These are phyloP conservation scores for Drosophila sechellia DNA, from an alignment of 1,140 invertebrate genomes.

Conservation along the genomic window DNA sequence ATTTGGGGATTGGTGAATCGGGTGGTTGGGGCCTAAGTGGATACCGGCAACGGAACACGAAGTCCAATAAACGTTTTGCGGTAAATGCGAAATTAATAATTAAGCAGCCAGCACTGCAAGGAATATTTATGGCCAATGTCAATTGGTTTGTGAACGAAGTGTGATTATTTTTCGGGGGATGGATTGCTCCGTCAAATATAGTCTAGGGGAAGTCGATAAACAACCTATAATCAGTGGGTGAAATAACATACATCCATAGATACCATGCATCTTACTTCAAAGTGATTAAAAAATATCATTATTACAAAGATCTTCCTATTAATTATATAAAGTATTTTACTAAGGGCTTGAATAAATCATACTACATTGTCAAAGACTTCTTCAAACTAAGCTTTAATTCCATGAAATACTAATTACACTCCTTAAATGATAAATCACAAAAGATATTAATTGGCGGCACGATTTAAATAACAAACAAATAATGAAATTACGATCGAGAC, in stretches of 20 bases:
- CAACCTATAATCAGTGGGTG: too few relatives aligned
- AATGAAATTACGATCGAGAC: conserved; percentile 1
- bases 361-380: not conserved
- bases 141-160: conserved; percentile 46
- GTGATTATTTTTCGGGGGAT: conserved; percentile 36
- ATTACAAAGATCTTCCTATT: too few relatives aligned
- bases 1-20: conserved; percentile 16
- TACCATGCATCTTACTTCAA: too few relatives aligned
- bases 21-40: conserved; percentile 13
- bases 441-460: conserved; percentile 8
- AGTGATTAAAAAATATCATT: too few relatives aligned
- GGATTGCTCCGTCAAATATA: not conserved
- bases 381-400: not conserved
- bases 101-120: conserved; percentile 56
- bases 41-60: conserved; percentile 8
- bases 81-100: conserved; percentile 83
- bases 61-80: conserved; percentile 76
- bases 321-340: not conserved
- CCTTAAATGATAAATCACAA: not conserved
- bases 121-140: conserved; percentile 61
- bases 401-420: too few relatives aligned
- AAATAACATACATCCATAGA: too few relatives aligned
- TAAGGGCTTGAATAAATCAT: not conserved
- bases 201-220: not conserved
- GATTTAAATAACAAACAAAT: conserved; percentile 3